These are phyloP conservation scores for Salarias fasciatus DNA, from an alignment of 2,797 vertebrate species.

Conservation along the genomic window DNA sequence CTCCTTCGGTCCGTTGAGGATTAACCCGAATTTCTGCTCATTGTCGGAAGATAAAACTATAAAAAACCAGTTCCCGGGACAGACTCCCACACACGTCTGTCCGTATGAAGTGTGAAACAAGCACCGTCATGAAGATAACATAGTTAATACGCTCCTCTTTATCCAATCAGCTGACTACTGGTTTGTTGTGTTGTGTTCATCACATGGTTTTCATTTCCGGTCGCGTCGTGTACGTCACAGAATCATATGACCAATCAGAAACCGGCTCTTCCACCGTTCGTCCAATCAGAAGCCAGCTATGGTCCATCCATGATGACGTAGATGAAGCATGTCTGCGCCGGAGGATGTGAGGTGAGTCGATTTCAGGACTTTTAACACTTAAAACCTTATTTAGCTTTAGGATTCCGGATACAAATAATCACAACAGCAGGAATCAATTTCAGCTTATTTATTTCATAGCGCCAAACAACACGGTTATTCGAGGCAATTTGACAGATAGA, in stretches of 20 bases:
- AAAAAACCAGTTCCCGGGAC: not conserved
- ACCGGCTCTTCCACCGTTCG: not conserved
- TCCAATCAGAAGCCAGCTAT: constrained; percentile 57
- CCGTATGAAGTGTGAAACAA: not conserved
- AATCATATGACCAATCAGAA: constrained; percentile 39
- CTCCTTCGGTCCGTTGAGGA: constrained; percentile 5
- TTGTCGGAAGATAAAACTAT: constrained; percentile 29
- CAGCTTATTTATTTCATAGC: too few species aligned
- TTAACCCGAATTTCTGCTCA: constrained; percentile 48
- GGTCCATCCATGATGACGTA: constrained; percentile 68
- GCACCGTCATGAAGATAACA: constrained; percentile 6
- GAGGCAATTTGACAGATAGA: too few species aligned
- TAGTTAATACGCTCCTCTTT: constrained; percentile 23
- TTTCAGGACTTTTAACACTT: too few species aligned
- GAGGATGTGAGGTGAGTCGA: constrained; percentile 79
- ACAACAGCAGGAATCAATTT: too few species aligned
- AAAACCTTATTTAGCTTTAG: too few species aligned
- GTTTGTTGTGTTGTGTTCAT: constrained; percentile 39
- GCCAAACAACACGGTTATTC: too few species aligned
- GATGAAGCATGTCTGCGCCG: constrained; percentile 22
- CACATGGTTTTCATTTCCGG: constrained; percentile 46
- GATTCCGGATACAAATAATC: too few species aligned
- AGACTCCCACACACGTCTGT: not conserved
- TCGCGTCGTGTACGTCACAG: constrained; percentile 20
- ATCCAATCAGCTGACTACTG: constrained; percentile 20